phyloP scores from a whole-genome alignment of 2,888 invertebrate species.

The Ectobius pallidus region DNA sequence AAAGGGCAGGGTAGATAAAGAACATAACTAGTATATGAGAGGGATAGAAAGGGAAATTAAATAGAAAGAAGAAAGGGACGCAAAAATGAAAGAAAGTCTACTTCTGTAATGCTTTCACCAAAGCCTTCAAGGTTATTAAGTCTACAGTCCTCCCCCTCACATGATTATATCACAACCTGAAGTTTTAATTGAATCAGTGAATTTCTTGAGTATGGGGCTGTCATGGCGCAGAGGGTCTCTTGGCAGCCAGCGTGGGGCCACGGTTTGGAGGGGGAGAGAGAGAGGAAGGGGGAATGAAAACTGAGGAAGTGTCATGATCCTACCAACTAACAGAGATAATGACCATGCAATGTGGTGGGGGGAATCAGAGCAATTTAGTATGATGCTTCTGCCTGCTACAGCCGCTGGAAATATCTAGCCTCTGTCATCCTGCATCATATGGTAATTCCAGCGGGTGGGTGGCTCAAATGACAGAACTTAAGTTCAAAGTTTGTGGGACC shows the following conservation, averaged over 20 bases:
- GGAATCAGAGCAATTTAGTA: slow-evolving; percentile 24
- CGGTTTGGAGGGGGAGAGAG: background rate
- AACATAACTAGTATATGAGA: too few species aligned
- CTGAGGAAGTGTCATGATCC: background rate
- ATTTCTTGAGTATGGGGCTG: too few species aligned
- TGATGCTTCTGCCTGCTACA: background rate
- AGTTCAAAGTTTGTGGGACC: slow-evolving; percentile 3
- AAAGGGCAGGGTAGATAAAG: too few species aligned
- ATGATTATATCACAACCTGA: too few species aligned
- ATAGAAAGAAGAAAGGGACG: too few species aligned
- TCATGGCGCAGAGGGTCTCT: background rate
- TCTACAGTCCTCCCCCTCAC: too few species aligned
- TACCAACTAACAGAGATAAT: background rate
- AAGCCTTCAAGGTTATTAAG: too few species aligned
- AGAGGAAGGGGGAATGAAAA: background rate
- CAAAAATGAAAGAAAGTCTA: too few species aligned
- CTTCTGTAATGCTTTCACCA: too few species aligned
- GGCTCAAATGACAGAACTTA: background rate
- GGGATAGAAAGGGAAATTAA: too few species aligned
- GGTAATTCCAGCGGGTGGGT: slow-evolving; percentile 15
- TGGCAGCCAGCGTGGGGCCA: background rate
- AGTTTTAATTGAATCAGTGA: slow-evolving; percentile 3
- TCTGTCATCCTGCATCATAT: slow-evolving; percentile 14
- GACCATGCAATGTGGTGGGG: background rate
- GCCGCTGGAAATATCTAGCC: background rate